Base-by-base conservation (phyloP, 2,113 vertebrate genomes). In the Sylvia atricapilla region DNA sequence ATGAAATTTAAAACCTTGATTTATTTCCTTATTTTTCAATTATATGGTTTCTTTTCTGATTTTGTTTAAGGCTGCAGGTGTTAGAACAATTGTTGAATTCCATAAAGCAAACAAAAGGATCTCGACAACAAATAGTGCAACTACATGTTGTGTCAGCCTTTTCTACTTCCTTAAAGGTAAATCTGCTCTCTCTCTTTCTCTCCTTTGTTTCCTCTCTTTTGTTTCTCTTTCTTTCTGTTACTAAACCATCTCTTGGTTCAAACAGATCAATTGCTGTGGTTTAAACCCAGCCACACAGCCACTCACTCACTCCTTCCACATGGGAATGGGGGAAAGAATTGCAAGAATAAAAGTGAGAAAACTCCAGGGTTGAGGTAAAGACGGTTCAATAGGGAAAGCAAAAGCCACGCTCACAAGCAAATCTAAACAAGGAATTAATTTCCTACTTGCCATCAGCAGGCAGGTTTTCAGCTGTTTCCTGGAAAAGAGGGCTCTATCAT, bases 81-180 rank as follows among this genome's bases (percentile, higher is more conserved):
- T 83, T 99, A 96, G 98, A 99, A 92, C 99, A 99, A 87, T 98
- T 99, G 94, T 95, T 98, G 78, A 98, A 98, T 74, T 97, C 97
- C 7, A 94, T 99, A 96, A 99, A 98, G 74, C 98, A 99, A 90
- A 95, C 98, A 79, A 99, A 99, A 95, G 99, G 99, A 91, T 98
- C 97, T 59, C 98, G 98, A 9, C 99, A 99, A 58, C 98, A 99
- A 96, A 97, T 97, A 24, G 96, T 99, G 52, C 99, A 98, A 77
- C 96, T 99, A 18, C 98, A 98, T 58, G 96, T 98, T 58, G 94
- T 99, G 68, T 98, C 98, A 85, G 98, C 99, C 46, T 95, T 99
- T 96, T 99, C 98, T 97, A 98, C 97, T 87, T 98, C 98, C 75
- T 97, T 99, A 56, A 99, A 99, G 98, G 99, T 99, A 98, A 97